Conservation (phyloP, 2,888 invertebrate species). For the Galeopsomyia nigrocyanea region DNA sequence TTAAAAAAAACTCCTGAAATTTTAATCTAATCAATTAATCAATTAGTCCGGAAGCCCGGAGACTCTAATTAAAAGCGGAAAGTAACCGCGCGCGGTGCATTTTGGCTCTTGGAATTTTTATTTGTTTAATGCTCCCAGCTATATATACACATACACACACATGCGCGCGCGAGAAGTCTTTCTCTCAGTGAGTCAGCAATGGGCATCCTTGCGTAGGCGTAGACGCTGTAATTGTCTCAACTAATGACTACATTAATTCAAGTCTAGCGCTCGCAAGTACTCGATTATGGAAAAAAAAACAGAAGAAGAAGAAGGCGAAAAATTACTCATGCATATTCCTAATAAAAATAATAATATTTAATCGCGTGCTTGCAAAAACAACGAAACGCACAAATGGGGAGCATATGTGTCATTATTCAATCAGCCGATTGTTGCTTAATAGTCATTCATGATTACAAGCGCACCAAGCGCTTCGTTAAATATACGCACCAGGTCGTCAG, state of each 20-base stretch:
- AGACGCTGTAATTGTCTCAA: conserved; percentile 64
- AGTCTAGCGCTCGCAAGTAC: conserved; percentile 44
- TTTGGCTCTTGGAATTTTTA: conserved; percentile 53
- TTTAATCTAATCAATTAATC: too few relatives aligned
- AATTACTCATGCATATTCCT: too few relatives aligned
- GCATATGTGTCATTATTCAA: too few relatives aligned
- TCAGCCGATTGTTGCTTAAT: too few relatives aligned
- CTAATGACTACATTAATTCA: conserved; percentile 62
- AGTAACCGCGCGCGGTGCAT: not conserved
- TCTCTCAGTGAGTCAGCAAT: conserved; percentile 45
- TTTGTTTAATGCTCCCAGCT: conserved; percentile 56
- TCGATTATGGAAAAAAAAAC: not conserved
- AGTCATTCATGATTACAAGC: too few relatives aligned
- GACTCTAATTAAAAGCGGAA: too few relatives aligned
- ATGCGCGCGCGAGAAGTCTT: conserved; percentile 49
- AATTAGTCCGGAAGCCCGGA: too few relatives aligned
- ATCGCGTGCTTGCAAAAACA: not conserved
- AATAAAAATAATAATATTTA: not conserved
- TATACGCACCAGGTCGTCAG: conserved; percentile 71
- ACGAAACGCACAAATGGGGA: too few relatives aligned
- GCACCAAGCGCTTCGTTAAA: not conserved
- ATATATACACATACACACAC: too few relatives aligned
- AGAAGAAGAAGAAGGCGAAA: too few relatives aligned
- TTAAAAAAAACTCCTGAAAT: too few relatives aligned
- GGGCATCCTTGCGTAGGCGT: conserved; percentile 57